These are phyloP conservation scores for Macrotrachela quadricornifera DNA, from an alignment of 1,140 invertebrate genomes.

Conservation along the genomic window DNA sequence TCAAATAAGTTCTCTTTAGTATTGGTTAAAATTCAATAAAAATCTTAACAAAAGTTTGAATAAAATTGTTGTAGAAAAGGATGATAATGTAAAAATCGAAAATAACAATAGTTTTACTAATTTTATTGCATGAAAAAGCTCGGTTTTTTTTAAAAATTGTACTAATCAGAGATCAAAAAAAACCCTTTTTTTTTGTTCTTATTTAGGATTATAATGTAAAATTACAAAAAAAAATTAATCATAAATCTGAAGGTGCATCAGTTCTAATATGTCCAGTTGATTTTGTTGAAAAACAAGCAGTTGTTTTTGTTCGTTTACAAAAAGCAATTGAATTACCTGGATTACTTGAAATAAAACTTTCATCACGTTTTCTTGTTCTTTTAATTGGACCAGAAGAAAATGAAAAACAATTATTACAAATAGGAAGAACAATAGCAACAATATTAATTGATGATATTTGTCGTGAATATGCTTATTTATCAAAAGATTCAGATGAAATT, in stretches of 20 bases:
- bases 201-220: too few species aligned
- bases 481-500: constrained; percentile 17
- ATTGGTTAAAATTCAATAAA: too few species aligned
- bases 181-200: too few species aligned
- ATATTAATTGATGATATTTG: constrained; percentile 25
- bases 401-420: constrained; percentile 12
- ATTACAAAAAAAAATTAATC: constrained; percentile 23
- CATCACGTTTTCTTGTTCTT: constrained; percentile 23
- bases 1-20: too few species aligned
- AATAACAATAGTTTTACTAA: too few species aligned
- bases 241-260: constrained; percentile 22
- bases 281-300: constrained; percentile 16
- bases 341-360: constrained; percentile 24
- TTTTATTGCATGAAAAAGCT: too few species aligned
- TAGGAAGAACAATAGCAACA: constrained; percentile 23
- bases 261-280: constrained; percentile 23
- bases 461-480: constrained; percentile 20
- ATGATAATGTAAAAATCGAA: too few species aligned
- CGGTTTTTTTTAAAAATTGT: too few species aligned
- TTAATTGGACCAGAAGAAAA: constrained; percentile 17
- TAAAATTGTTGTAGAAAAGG: too few species aligned
- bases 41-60: too few species aligned
- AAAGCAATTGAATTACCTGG: constrained; percentile 17
- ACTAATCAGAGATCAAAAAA: too few species aligned
- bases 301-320: constrained; percentile 19